Evolutionary conservation across 92 coral and sea anemone genomes (phyloP).

Genomic region (Micromussa lordhowensis): DNA sequence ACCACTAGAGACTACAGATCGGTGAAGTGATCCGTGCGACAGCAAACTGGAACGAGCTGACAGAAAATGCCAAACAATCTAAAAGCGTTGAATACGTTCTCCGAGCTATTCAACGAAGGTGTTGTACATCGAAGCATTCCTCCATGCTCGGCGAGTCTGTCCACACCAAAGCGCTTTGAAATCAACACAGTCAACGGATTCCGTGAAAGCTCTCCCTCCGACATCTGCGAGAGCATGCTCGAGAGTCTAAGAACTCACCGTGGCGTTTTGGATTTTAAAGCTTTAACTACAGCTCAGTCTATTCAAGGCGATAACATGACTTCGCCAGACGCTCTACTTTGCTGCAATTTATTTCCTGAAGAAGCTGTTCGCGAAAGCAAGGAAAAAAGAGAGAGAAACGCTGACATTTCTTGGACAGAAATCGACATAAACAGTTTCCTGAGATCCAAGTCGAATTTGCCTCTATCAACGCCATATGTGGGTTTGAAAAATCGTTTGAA

Average conservation of each 20-base stretch:
- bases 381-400: not conserved
- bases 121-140: conserved; percentile 11
- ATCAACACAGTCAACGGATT: conserved; percentile 6
- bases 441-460: conserved; percentile 2
- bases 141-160: not conserved
- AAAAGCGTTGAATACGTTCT: conserved; percentile 14
- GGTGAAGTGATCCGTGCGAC: not conserved
- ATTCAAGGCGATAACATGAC: not conserved
- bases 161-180: not conserved
- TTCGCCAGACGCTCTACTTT: not conserved
- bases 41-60: not conserved
- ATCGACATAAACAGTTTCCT: conserved; percentile 14
- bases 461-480: conserved; percentile 3
- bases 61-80: conserved; percentile 45
- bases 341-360: not conserved
- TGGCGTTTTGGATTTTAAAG: not conserved
- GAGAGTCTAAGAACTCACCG: conserved; percentile 4
- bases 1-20: not conserved
- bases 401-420: not conserved
- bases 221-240: conserved; percentile 17
- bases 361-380: conserved; percentile 6
- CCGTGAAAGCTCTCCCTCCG: not conserved
- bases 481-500: conserved; percentile 15
- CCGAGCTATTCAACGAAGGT: conserved; percentile 6
- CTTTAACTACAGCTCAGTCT: not conserved